Conservation (phyloP, 2,888 invertebrate genomes). For the Drosophila vallismaia region DNA sequence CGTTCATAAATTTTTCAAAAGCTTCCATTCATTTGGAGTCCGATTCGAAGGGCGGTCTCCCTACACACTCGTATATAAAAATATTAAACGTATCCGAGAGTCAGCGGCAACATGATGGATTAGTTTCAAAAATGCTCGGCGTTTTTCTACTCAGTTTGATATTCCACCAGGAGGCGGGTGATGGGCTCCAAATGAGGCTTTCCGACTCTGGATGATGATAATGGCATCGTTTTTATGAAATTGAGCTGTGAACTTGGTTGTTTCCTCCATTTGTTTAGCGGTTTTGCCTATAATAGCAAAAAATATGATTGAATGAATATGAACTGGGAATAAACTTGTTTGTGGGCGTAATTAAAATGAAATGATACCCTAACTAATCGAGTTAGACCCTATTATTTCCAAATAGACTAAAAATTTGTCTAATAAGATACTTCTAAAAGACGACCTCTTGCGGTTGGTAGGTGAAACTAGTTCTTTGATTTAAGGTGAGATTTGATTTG, state of each 20-base stretch:
- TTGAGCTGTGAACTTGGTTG: constrained; percentile 56
- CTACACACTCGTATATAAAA: constrained; percentile 21
- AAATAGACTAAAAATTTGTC: constrained; percentile 3
- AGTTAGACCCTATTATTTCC: background rate
- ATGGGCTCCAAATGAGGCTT: constrained; percentile 8
- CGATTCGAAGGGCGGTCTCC: constrained; percentile 59
- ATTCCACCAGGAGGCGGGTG: constrained; percentile 20
- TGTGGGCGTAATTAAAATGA: constrained; percentile 36
- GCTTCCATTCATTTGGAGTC: constrained; percentile 53
- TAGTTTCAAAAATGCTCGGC: constrained; percentile 71
- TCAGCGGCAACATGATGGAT: constrained; percentile 65
- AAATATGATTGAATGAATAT: constrained; percentile 1
- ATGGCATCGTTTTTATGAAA: constrained; percentile 61
- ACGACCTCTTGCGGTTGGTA: background rate
- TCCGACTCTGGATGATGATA: constrained; percentile 48
- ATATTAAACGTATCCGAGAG: constrained; percentile 30
- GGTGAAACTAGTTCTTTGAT: background rate
- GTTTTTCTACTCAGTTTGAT: constrained; percentile 72
- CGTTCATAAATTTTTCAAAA: constrained; percentile 65
- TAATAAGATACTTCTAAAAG: background rate
- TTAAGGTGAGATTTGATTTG: background rate
- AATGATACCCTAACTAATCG: background rate
- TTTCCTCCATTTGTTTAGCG: constrained; percentile 1
- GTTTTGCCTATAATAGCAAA: background rate
- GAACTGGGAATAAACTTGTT: constrained; percentile 28